Evolutionary conservation across 2,113 vertebrate genomes (phyloP).

Genomic region (Amazona guildingii): DNA sequence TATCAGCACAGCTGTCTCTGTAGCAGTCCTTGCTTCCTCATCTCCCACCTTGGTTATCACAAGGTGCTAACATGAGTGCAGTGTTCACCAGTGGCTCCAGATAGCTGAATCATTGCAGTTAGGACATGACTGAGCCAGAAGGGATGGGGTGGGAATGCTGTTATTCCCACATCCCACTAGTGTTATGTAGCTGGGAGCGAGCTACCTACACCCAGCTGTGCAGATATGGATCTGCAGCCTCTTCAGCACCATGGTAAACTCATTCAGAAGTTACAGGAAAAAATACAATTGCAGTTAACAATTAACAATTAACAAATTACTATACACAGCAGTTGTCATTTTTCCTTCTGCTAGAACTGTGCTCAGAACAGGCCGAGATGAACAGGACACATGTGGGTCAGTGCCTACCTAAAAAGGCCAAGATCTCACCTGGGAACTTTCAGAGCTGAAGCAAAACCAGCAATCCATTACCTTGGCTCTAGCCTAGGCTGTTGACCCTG

Average conservation of each 20-base stretch:
- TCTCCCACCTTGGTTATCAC: neutral
- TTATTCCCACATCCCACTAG: constrained; percentile 26
- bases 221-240: neutral
- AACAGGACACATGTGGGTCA: neutral
- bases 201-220: constrained; percentile 54
- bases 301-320: neutral
- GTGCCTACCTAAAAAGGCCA: neutral
- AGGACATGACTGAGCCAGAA: neutral
- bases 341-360: neutral
- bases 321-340: neutral
- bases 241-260: neutral
- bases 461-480: neutral
- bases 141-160: neutral
- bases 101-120: neutral
- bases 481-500: neutral
- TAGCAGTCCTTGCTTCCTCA: neutral
- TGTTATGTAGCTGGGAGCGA: neutral
- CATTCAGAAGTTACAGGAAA: neutral
- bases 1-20: neutral
- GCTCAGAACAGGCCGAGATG: neutral
- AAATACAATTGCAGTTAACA: neutral
- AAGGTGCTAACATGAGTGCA: neutral
- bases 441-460: constrained; percentile 6
- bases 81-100: neutral
- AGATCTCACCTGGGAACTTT: neutral